A percentile compares a stretch with the other conserved stretches of the same genome.
Evolutionary conservation across 2,113 vertebrate species (phyloP).

Genomic region (Clinocottus analis): DNA sequence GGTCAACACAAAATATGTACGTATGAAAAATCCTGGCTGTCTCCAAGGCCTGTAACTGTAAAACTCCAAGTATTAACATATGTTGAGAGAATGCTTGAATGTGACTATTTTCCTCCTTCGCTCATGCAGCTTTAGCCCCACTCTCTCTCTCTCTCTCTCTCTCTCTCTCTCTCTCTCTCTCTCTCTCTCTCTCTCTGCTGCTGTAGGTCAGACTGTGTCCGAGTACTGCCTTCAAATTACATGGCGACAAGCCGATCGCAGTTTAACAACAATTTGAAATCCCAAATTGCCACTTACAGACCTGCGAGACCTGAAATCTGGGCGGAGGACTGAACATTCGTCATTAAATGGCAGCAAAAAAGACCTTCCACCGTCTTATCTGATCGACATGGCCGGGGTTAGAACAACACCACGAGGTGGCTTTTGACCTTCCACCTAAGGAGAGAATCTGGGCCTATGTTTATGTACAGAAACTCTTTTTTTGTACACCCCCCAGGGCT

Average conservation of each 20-base stretch:
- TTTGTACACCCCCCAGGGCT: constrained; percentile 59
- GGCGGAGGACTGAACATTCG: constrained; percentile 28
- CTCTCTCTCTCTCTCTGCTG: too few species aligned
- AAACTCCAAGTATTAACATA: not conserved
- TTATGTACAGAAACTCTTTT: constrained; percentile 62
- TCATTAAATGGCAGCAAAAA: constrained; percentile 26
- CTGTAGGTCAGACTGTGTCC: constrained; percentile 36
- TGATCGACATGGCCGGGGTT: constrained; percentile 48
- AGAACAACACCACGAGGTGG: constrained; percentile 50
- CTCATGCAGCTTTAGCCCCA: not conserved
- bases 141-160: too few species aligned
- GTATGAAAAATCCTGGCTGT: not conserved
- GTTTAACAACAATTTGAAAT: constrained; percentile 52
- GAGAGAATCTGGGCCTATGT: constrained; percentile 58
- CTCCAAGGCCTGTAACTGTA: not conserved
- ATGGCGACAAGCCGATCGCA: constrained; percentile 43
- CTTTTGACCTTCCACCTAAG: constrained; percentile 62
- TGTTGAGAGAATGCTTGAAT: constrained; percentile 2
- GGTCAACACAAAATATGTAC: not conserved
- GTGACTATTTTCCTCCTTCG: constrained; percentile 11
- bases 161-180: too few species aligned
- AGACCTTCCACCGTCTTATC: constrained; percentile 7
- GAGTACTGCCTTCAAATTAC: constrained; percentile 47
- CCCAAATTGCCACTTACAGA: constrained; percentile 50
- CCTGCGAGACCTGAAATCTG: constrained; percentile 44